These are phyloP conservation scores for Montipora cactus DNA, from an alignment of 64 coral and sea anemone genomes.

Conservation along the genomic window DNA sequence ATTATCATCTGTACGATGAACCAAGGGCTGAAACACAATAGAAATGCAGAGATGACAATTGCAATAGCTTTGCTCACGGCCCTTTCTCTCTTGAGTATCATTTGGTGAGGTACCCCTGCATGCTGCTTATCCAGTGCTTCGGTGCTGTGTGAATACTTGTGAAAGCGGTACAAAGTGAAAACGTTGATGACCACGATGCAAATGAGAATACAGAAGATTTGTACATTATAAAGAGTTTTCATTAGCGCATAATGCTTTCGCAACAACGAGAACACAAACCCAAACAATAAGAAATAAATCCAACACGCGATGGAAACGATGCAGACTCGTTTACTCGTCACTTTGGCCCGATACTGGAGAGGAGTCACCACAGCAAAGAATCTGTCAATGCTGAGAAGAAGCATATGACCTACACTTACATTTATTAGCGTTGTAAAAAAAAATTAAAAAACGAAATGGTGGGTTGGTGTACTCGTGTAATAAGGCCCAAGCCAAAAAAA, in stretches of 20 bases:
- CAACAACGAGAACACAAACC: not conserved
- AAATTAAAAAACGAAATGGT: too few species aligned
- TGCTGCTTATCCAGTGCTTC: too few species aligned
- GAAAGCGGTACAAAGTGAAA: not conserved
- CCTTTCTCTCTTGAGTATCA: too few species aligned
- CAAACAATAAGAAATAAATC: not conserved
- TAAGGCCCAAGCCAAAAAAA: too few species aligned
- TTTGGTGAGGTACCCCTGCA: too few species aligned
- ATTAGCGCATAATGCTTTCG: not conserved
- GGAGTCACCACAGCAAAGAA: slow-evolving; percentile 30
- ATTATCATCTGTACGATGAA: too few species aligned
- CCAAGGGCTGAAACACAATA: too few species aligned
- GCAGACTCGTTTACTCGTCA: not conserved
- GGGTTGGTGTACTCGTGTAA: too few species aligned
- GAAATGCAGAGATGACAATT: too few species aligned
- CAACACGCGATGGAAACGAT: not conserved
- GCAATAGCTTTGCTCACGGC: too few species aligned
- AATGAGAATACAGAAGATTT: not conserved
- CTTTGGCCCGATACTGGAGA: slow-evolving; percentile 21
- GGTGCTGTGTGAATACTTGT: not conserved
- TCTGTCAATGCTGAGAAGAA: slow-evolving; percentile 46
- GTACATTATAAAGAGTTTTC: not conserved
- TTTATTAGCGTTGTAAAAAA: not conserved
- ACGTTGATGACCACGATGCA: not conserved
- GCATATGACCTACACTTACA: not conserved